Conservation (phyloP, 2,888 invertebrate species). For the Cerastoderma edule region DNA sequence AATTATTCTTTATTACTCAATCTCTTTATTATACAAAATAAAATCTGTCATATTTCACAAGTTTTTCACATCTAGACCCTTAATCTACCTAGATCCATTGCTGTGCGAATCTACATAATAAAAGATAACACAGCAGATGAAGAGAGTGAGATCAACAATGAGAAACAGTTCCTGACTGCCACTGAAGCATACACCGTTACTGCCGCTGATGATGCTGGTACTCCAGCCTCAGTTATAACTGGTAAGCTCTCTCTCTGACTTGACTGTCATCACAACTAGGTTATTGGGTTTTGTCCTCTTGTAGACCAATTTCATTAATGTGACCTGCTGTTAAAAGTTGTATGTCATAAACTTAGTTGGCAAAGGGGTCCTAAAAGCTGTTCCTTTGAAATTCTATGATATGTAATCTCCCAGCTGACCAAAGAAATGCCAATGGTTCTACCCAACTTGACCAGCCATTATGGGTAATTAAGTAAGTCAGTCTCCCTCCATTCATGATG, state of each 20-base stretch:
- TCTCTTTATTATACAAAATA: background rate
- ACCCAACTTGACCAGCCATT: no score
- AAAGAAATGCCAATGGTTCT: no score
- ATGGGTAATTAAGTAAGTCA: no score
- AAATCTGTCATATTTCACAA: background rate
- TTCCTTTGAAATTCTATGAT: no score
- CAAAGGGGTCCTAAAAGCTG: no score
- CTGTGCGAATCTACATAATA: constrained; percentile 51
- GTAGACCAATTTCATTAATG: background rate
- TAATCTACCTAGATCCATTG: constrained; percentile 35
- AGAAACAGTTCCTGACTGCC: constrained; percentile 64
- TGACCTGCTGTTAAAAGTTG: background rate
- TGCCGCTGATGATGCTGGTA: constrained; percentile 63
- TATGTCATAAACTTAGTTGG: background rate
- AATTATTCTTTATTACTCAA: background rate
- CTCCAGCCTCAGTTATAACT: constrained; percentile 60
- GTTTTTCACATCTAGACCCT: background rate
- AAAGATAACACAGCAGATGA: constrained; percentile 44
- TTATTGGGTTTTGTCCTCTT: no score
- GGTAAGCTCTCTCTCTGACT: no score
- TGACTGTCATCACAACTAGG: no score
- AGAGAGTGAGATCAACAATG: constrained; percentile 30
- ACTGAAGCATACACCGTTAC: constrained; percentile 61
- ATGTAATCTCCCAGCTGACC: no score
- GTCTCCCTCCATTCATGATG: no score